phyloP scores from a whole-genome alignment of 2,113 vertebrate species.

The Ceyx cyanopectus region DNA sequence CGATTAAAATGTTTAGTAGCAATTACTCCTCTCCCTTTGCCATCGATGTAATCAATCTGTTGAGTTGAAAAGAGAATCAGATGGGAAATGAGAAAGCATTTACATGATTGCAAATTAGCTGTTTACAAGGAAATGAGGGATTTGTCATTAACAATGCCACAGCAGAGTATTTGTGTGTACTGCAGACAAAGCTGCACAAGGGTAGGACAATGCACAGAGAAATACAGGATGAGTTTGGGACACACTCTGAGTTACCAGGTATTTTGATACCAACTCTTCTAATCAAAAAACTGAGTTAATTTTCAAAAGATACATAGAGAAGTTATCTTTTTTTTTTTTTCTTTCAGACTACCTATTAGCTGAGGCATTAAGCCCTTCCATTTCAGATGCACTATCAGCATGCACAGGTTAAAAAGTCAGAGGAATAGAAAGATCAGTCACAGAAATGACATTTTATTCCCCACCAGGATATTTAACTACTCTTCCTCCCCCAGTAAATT shows the following conservation, averaged over 20 bases:
- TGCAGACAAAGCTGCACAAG: neutral
- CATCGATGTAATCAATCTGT: slow-evolving; percentile 90
- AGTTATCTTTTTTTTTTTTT: neutral
- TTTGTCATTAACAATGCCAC: neutral
- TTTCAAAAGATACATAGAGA: neutral
- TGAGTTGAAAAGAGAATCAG: slow-evolving; percentile 2
- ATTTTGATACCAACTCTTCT: neutral
- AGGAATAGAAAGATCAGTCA: neutral
- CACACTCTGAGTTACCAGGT: neutral
- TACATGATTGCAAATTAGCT: neutral
- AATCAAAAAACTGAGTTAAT: neutral
- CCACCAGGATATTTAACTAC: neutral
- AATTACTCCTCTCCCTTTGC: slow-evolving; percentile 92
- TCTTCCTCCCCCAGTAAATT: neutral
- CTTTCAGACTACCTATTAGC: neutral
- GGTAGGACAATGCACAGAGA: neutral
- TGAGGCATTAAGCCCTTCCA: neutral
- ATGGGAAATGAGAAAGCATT: neutral
- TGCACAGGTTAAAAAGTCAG: neutral
- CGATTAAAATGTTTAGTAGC: slow-evolving; percentile 89
- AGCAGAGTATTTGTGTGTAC: neutral
- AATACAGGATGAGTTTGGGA: neutral
- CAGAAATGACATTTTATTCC: neutral
- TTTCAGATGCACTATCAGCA: neutral
- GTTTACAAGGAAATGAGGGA: neutral